A percentile compares a stretch with the other conserved stretches of the same genome.
phyloP scores from a whole-genome alignment of 2,797 vertebrate species.

The Cirrhinus molitorella region DNA sequence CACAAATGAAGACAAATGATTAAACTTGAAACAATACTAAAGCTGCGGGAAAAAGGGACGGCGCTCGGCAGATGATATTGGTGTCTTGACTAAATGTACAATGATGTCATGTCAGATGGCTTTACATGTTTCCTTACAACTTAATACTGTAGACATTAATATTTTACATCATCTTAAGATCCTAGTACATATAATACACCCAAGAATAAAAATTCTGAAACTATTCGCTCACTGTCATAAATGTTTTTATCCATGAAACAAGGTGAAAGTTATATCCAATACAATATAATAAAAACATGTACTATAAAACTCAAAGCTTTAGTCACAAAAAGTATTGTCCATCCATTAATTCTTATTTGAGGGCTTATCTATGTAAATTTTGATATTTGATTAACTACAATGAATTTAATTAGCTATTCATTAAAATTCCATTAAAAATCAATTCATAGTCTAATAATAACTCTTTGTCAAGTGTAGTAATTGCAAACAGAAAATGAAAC shows the following conservation, averaged over 20 bases:
- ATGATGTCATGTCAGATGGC: constrained; percentile 19
- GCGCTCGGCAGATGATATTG: background rate
- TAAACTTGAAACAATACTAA: constrained; percentile 44
- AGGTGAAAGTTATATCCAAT: background rate
- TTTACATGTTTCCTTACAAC: constrained; percentile 9
- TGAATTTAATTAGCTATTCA: background rate
- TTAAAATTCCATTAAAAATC: background rate
- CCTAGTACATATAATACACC: background rate
- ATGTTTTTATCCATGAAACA: background rate
- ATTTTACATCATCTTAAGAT: background rate
- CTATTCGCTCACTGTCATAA: background rate
- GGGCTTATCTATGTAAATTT: background rate
- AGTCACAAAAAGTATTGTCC: background rate
- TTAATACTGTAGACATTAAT: constrained; percentile 3
- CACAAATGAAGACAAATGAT: constrained; percentile 60
- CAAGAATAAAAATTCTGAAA: background rate
- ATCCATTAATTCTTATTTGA: background rate
- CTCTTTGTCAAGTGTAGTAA: background rate
- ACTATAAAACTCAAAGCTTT: background rate
- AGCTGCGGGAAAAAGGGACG: background rate
- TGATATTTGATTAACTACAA: background rate
- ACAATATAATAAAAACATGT: background rate
- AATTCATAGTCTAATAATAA: background rate
- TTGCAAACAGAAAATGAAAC: background rate
- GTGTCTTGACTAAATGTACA: constrained; percentile 21